Percentiles rank a stretch among this genome's conserved stretches.
Evolutionary conservation across 53 echinoderm and acorn worm species (phyloP).

Genomic region (Echinarachnius parma): DNA sequence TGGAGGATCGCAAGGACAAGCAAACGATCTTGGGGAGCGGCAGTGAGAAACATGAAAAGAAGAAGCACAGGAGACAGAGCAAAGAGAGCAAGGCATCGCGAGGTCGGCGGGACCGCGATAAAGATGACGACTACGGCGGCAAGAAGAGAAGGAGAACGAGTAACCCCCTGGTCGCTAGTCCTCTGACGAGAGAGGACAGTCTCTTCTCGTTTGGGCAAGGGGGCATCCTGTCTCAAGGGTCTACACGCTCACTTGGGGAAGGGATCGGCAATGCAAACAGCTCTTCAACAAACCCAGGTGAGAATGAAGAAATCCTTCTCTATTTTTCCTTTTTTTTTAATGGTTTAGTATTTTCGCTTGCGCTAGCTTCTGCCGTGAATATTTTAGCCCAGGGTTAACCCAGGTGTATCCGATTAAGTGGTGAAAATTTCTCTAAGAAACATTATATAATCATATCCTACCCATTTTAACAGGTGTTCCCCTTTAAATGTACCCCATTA

Average conservation of each 20-base stretch:
- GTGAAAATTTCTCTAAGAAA: too few species aligned
- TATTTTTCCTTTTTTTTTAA: too few species aligned
- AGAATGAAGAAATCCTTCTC: too few species aligned
- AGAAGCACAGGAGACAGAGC: conserved; percentile 77
- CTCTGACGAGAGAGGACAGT: conserved; percentile 23
- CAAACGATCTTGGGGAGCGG: conserved; percentile 43
- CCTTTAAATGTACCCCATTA: too few species aligned
- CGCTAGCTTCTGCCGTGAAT: too few species aligned
- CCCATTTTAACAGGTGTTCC: too few species aligned
- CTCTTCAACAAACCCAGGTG: conserved; percentile 31
- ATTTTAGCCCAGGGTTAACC: too few species aligned
- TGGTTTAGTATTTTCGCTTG: too few species aligned
- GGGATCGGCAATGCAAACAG: conserved; percentile 5
- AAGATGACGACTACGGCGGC: conserved; percentile 59
- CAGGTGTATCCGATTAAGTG: too few species aligned
- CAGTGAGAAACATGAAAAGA: conserved; percentile 69
- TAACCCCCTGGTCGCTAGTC: conserved; percentile 46
- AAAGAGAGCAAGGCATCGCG: conserved; percentile 57
- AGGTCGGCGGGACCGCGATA: conserved; percentile 37
- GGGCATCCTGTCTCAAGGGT: conserved; percentile 23
- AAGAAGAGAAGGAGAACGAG: conserved; percentile 70
- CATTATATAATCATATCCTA: too few species aligned
- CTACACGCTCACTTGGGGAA: conserved; percentile 2
- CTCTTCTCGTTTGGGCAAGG: conserved; percentile 36
- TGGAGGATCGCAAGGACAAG: conserved; percentile 39